Conservation (phyloP, 2,797 vertebrate genomes). For the Muscicapa comitata region DNA sequence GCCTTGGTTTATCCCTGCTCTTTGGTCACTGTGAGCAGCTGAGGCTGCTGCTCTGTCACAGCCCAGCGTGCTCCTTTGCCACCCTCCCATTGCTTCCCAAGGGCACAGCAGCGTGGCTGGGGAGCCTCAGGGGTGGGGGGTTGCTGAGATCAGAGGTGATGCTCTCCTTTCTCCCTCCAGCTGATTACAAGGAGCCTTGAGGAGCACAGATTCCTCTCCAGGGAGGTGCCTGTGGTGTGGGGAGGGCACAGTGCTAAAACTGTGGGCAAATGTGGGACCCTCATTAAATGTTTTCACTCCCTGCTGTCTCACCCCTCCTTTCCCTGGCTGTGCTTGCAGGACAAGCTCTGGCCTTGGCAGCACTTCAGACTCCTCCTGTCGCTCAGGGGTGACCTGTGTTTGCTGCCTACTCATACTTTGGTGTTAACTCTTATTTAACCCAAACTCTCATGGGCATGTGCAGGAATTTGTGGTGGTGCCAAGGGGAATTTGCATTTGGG, state of each 20-base stretch:
- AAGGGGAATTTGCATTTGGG: not conserved
- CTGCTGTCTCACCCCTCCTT: not conserved
- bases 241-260: accelerated
- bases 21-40: not conserved
- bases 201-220: not conserved
- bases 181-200: too few relatives aligned
- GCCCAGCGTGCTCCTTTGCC: not conserved
- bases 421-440: not conserved
- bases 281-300: accelerated
- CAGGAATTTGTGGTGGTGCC: not conserved
- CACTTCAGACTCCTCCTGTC: not conserved
- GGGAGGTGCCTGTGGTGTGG: not conserved
- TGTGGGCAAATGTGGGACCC: not conserved
- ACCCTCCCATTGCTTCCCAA: not conserved
- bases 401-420: not conserved
- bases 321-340: not conserved
- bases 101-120: accelerated
- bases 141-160: not conserved
- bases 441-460: accelerated
- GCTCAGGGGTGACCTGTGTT: accelerated
- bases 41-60: not conserved
- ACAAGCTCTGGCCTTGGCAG: not conserved
- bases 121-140: accelerated
- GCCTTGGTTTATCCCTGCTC: not conserved
- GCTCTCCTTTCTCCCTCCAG: not conserved